Percentiles rank a stretch among this genome's conserved stretches.
These are phyloP conservation scores for Pterocles burchelli DNA, from an alignment of 2,113 vertebrate genomes.

Conservation along the genomic window DNA sequence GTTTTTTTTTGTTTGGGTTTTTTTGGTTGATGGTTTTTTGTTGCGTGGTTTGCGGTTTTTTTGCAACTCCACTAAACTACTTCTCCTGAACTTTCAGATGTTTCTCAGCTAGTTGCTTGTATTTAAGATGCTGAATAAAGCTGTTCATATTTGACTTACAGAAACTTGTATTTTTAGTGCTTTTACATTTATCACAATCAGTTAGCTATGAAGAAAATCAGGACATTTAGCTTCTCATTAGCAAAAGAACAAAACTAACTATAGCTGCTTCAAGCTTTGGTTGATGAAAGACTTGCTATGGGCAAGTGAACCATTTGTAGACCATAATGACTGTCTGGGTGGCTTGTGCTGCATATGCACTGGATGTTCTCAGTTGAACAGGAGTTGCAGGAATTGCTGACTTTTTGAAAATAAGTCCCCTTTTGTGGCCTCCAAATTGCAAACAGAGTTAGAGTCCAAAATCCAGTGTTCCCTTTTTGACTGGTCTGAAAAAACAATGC, in stretches of 20 bases:
- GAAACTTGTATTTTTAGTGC: neutral
- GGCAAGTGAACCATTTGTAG: neutral
- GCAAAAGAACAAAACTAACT: neutral
- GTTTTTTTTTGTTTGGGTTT: neutral
- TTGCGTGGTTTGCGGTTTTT: too few species aligned
- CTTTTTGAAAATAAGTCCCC: neutral
- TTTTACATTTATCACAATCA: neutral
- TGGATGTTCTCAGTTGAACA: neutral
- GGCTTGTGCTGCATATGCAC: neutral
- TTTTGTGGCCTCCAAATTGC: neutral
- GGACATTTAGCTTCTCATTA: neutral
- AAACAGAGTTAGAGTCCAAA: neutral
- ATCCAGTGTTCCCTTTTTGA: neutral
- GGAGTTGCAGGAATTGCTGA: neutral
- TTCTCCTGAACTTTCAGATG: neutral
- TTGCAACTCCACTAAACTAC: neutral
- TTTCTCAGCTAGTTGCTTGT: neutral
- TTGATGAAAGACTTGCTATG: neutral
- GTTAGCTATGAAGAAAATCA: neutral
- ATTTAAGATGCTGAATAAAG: neutral
- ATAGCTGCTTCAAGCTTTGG: neutral
- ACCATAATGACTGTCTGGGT: neutral
- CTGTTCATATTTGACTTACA: neutral
- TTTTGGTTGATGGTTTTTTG: too few species aligned
- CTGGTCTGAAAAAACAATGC: neutral